Conservation (phyloP, 2,113 vertebrate species). For the Corvus moneduloides region DNA sequence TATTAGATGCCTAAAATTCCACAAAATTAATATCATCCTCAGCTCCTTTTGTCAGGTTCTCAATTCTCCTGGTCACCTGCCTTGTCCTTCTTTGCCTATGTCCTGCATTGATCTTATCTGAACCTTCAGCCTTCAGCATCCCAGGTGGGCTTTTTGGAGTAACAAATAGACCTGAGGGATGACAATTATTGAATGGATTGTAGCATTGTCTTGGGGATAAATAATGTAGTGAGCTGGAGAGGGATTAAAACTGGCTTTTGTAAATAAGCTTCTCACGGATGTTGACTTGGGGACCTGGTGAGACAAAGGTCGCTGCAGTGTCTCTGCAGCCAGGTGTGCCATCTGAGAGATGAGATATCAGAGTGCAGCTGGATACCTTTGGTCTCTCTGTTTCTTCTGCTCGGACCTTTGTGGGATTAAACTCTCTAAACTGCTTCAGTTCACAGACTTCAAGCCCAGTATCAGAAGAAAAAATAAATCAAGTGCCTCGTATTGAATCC, state of each 20-base stretch:
- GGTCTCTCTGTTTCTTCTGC: background rate
- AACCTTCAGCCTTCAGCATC: background rate
- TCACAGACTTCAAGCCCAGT: background rate
- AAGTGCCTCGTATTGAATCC: background rate
- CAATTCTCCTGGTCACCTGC: background rate
- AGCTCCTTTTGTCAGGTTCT: background rate
- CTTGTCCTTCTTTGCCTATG: background rate
- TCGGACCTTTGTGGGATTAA: background rate
- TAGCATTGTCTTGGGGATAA: background rate
- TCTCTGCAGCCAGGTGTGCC: background rate
- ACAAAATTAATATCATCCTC: background rate
- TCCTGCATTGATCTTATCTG: background rate
- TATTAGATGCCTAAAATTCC: background rate
- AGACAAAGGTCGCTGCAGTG: background rate
- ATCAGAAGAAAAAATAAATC: background rate
- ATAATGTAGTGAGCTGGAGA: background rate
- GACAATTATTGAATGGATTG: background rate
- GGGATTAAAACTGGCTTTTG: slow-evolving; percentile 8
- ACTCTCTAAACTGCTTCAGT: background rate
- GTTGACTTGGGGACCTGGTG: background rate
- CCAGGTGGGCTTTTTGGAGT: background rate
- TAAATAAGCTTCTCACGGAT: background rate
- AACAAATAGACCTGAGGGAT: background rate
- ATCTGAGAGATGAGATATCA: background rate
- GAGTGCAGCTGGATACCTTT: background rate